Conservation (phyloP, 2,888 invertebrate species). For the Xestoiulus laeticollis region DNA sequence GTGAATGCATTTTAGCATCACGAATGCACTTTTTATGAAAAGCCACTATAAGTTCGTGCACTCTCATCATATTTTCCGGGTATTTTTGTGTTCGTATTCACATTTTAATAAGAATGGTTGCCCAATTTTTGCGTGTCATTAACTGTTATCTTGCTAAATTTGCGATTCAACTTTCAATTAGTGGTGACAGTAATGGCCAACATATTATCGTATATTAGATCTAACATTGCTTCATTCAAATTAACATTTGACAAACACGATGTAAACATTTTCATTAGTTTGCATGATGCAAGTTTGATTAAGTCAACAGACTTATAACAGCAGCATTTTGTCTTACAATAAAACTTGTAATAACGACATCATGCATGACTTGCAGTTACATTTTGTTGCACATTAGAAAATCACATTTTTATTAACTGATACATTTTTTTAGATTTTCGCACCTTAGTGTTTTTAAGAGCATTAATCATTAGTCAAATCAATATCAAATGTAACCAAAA, state of each 20-base stretch:
- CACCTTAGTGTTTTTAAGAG: too few species aligned
- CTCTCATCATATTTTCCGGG: too few species aligned
- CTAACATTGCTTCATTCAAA: not conserved
- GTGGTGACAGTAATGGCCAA: slow-evolving; percentile 9
- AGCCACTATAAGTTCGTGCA: too few species aligned
- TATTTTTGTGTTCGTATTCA: not conserved
- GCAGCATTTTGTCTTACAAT: not conserved
- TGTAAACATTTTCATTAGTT: not conserved
- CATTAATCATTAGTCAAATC: too few species aligned
- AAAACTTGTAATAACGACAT: not conserved
- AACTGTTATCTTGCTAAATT: not conserved
- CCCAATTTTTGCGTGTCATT: not conserved
- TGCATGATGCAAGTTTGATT: too few species aligned
- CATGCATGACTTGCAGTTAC: not conserved
- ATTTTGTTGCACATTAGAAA: not conserved
- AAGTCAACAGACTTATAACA: too few species aligned
- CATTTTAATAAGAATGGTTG: not conserved
- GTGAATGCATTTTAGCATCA: too few species aligned
- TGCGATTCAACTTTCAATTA: not conserved
- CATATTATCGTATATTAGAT: not conserved
- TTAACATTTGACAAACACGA: not conserved
- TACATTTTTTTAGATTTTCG: too few species aligned
- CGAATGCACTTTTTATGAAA: too few species aligned
- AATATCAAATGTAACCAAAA: too few species aligned
- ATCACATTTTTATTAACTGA: too few species aligned